phyloP scores from a whole-genome alignment of 2,888 invertebrate species.

The Alloplasta piceator region DNA sequence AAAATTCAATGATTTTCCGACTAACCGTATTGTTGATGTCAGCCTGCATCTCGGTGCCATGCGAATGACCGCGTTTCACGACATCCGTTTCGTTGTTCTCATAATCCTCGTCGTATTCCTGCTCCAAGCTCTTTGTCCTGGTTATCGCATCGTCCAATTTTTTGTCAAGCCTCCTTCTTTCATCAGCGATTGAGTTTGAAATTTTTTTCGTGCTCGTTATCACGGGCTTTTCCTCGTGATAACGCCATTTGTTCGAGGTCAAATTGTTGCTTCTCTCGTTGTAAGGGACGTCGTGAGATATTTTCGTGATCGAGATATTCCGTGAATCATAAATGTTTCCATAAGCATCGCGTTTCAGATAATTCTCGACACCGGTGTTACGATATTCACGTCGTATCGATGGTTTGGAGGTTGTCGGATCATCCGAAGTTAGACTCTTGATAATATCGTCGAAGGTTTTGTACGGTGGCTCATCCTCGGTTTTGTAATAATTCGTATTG shows the following conservation, averaged over 20 bases:
- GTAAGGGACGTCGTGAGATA: not conserved
- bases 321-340: slow-evolving; percentile 72
- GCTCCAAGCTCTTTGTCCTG: slow-evolving; percentile 75
- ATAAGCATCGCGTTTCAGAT: slow-evolving; percentile 73
- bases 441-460: slow-evolving; percentile 81
- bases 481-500: slow-evolving; percentile 73
- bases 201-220: slow-evolving; percentile 33
- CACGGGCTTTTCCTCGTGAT: slow-evolving; percentile 30
- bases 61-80: slow-evolving; percentile 69
- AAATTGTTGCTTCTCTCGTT: slow-evolving; percentile 4
- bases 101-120: slow-evolving; percentile 78
- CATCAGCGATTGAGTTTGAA: slow-evolving; percentile 46
- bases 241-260: slow-evolving; percentile 35
- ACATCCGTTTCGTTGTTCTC: slow-evolving; percentile 76
- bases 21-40: slow-evolving; percentile 78
- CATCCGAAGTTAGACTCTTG: slow-evolving; percentile 75
- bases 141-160: slow-evolving; percentile 62
- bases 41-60: slow-evolving; percentile 73
- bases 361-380: slow-evolving; percentile 63
- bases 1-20: slow-evolving; percentile 23
- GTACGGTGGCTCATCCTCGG: slow-evolving; percentile 71
- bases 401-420: slow-evolving; percentile 70
- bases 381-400: slow-evolving; percentile 62
- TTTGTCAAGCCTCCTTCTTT: slow-evolving; percentile 48
- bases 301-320: slow-evolving; percentile 54